Evolutionary conservation across 2,113 vertebrate genomes (phyloP).

Genomic region (Psophia crepitans): DNA sequence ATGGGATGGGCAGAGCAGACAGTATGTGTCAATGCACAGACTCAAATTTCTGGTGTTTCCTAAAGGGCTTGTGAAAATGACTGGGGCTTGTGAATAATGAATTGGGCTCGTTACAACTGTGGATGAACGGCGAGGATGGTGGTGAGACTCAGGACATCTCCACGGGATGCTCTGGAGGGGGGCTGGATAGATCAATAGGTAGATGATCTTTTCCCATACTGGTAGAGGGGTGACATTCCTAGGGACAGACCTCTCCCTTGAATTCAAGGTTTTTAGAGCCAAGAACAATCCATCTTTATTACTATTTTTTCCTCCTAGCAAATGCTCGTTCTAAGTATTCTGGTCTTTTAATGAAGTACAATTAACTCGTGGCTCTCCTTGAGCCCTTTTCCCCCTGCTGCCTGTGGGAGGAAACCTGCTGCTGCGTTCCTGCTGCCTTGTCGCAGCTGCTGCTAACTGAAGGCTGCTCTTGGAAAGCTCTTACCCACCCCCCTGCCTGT

Average conservation of each 20-base stretch:
- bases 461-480: not conserved
- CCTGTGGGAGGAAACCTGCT: not conserved
- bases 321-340: not conserved
- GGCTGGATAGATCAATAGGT: too few species aligned
- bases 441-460: not conserved
- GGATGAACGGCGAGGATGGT: rapidly evolving
- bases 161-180: rapidly evolving
- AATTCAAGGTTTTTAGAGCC: not conserved
- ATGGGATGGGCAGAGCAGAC: not conserved
- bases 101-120: rapidly evolving
- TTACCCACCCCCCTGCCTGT: not conserved
- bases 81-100: rapidly evolving
- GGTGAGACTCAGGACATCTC: not conserved
- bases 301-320: not conserved
- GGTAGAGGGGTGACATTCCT: not conserved
- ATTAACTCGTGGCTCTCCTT: not conserved
- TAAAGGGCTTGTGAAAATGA: not conserved
- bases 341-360: rapidly evolving
- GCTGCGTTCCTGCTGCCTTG: not conserved
- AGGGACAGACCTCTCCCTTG: not conserved
- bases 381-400: not conserved
- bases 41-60: not conserved
- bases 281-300: not conserved
- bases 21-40: not conserved
- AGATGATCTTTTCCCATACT: too few species aligned